Evolutionary conservation across 37 sponge, comb jelly and placozoan species (phyloP), one percentile per base, ranked within the genome.

Genomic region (Haliclona indistincta): DNA sequence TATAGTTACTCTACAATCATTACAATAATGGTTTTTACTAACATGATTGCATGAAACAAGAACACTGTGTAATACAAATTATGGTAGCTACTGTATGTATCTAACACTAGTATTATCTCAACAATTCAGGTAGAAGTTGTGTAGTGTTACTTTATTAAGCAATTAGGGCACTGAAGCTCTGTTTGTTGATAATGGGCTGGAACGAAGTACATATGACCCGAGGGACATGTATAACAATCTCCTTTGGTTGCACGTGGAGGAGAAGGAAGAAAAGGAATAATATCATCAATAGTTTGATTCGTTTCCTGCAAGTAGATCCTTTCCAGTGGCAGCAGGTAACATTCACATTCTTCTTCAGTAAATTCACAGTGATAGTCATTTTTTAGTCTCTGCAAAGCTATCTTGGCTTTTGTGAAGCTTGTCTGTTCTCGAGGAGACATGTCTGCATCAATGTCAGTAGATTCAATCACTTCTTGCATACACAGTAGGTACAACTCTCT

Each of bases 401-500:
- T 25, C 7, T 58, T 20, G n/a, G n/a, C n/a, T n/a, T n/a, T n/a
- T n/a, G n/a, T n/a, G n/a, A n/a, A n/a, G n/a, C n/a, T n/a, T n/a
- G n/a, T n/a, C n/a, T n/a, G n/a, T n/a, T n/a, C n/a, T n/a, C n/a
- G n/a, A n/a, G n/a, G n/a, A n/a, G n/a, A n/a, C n/a, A n/a, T n/a
- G n/a, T n/a, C n/a, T n/a, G n/a, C n/a, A n/a, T n/a, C n/a, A n/a
- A n/a, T n/a, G n/a, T n/a, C n/a, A n/a, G n/a, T n/a, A n/a, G n/a
- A n/a, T n/a, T n/a, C n/a, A n/a, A n/a, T n/a, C n/a, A n/a, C n/a
- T n/a, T n/a, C n/a, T n/a, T n/a, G n/a, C n/a, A n/a, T n/a, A 28
- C 32, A 23, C 8, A 68, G 23, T 10, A 37, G 61, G 34, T 43
- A 83, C 2, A 61, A 39, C 32, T 83, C 76, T 40, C 68, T 75